Base-by-base conservation (phyloP, 2,888 invertebrate genomes). In the Nephrotoma appendiculata region DNA sequence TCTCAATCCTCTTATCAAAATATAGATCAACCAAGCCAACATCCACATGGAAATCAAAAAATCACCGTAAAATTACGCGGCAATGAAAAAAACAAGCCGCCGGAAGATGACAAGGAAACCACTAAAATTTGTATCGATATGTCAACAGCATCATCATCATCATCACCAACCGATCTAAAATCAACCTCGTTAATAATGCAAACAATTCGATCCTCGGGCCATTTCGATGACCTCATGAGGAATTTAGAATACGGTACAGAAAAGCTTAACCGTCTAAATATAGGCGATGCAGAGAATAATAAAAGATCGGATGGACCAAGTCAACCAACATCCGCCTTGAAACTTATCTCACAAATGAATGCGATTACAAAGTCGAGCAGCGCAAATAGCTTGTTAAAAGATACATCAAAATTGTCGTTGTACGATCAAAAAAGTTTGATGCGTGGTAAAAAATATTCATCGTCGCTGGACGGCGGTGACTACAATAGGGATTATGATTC, bases 141-240 rank as follows among this genome's bases (percentile, higher is more conserved):
- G 42, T 52, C 83, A 71, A 19, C 57, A 86, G 12, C 71, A 57
- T 52, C 86, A 41, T 41, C 41, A 42, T 86, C 86, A 15, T 41
- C 86, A 15, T 83, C 84, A 44, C 7, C 57, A 86, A 11, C 83
- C 6, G 90, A 91, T 9, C 88, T 92, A 57, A 92, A 92, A 88
- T 92, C 92, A 41, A 92, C 92, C 0, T 91, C 92, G 11, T 89
- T 92, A 11, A 92, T 92, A 42, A 92, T 92, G 89, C 90, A 89
- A 87, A 92, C 92, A 0, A 90, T 92, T 89, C 90, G 91, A 15
- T 91, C 91, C 15, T 91, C 91, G 41, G 91, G 88, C 87, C 91
- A 91, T 88, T 92, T 91, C 88, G 91, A 92, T 88, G 92, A 91
- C 87, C 91, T 91, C 45, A 91, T 91, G 91, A 89, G 90, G 45